Percentiles rank a stretch among this genome's conserved stretches.
phyloP scores from a whole-genome alignment of 1,140 invertebrate species.

The Lepidurus arcticus region DNA sequence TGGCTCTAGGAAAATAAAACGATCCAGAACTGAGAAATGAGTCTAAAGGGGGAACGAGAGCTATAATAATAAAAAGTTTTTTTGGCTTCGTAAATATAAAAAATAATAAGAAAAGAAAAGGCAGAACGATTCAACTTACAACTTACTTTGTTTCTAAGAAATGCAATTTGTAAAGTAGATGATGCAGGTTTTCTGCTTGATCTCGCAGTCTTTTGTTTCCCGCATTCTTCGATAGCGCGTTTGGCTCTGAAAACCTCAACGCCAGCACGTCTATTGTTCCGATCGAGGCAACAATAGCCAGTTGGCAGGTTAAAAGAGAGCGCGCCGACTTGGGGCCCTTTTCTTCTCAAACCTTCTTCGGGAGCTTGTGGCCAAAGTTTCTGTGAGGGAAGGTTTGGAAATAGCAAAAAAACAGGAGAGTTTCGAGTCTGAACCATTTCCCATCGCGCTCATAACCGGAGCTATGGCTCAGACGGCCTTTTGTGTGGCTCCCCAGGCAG shows the following conservation, averaged over 20 bases:
- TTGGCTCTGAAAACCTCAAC: conserved; percentile 14
- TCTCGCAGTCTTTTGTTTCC: conserved; percentile 13
- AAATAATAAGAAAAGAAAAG: not conserved
- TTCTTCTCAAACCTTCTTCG: not conserved
- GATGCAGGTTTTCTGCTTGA: conserved; percentile 15
- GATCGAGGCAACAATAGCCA: conserved; percentile 1
- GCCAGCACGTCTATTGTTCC: conserved; percentile 14
- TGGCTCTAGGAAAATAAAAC: not conserved
- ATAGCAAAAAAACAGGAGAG: not conserved
- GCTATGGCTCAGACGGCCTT: not conserved
- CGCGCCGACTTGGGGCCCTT: not conserved
- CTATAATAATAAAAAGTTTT: not conserved
- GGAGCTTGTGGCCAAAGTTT: not conserved
- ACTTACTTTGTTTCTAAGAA: conserved; percentile 18
- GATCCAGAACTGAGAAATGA: not conserved
- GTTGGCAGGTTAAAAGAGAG: conserved; percentile 12
- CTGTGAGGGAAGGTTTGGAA: not conserved
- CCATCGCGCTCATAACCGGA: conserved; percentile 16
- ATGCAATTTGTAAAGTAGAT: conserved; percentile 19
- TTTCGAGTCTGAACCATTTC: conserved; percentile 10
- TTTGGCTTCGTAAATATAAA: not conserved
- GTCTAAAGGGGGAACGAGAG: not conserved
- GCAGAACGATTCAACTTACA: not conserved
- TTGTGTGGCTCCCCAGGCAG: conserved; percentile 13
- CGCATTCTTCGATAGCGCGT: conserved; percentile 13